A percentile compares a stretch with the other conserved stretches of the same genome.
Evolutionary conservation across 2,113 vertebrate genomes (phyloP).

Genomic region (Chaetops frenatus): DNA sequence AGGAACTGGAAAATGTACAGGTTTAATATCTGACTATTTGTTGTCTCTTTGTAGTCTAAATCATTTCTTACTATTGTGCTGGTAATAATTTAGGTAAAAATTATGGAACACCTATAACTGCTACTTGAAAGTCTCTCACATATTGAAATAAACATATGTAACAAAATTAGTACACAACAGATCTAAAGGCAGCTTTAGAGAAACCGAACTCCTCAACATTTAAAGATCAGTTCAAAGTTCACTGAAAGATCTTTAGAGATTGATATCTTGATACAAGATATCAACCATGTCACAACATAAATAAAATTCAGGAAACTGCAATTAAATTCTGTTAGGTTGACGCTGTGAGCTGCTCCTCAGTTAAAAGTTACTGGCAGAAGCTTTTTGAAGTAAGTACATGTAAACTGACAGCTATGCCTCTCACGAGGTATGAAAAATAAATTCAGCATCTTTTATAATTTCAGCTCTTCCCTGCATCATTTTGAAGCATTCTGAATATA

Average conservation of each 20-base stretch:
- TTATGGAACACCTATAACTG: background rate
- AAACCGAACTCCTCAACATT: background rate
- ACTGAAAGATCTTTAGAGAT: background rate
- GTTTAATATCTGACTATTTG: background rate
- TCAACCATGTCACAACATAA: background rate
- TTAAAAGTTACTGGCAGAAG: background rate
- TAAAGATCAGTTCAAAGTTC: background rate
- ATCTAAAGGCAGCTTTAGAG: background rate
- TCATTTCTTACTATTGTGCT: background rate
- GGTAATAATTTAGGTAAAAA: background rate
- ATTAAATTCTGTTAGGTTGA: background rate
- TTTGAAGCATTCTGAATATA: background rate
- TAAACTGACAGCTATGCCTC: background rate
- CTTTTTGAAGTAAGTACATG: background rate
- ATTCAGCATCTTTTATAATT: background rate
- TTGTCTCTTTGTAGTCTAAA: background rate
- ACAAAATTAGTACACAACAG: background rate
- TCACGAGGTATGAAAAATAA: background rate
- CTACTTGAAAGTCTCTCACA: background rate
- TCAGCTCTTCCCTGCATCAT: background rate
- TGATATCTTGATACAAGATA: background rate
- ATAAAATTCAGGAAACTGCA: background rate
- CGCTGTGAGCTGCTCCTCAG: background rate
- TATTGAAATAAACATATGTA: background rate
- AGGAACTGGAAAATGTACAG: background rate